Conservation (phyloP, 2,888 invertebrate species). For the Limnephilus rhombicus region DNA sequence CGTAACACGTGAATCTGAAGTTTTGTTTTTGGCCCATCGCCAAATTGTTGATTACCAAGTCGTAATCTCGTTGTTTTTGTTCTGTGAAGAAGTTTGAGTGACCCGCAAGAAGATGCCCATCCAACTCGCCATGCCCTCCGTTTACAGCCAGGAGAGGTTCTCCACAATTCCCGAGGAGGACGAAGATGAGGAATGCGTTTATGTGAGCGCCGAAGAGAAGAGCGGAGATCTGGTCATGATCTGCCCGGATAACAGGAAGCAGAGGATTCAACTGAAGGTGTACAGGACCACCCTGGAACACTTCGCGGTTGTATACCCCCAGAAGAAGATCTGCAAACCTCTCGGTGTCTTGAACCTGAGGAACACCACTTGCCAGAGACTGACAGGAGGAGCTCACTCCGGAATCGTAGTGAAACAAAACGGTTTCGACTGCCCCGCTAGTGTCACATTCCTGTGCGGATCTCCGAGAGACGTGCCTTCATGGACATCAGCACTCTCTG, state of each 20-base stretch:
- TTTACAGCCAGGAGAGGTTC: conserved; percentile 53
- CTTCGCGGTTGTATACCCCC: conserved; percentile 82
- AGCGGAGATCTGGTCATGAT: conserved; percentile 80
- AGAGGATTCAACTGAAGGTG: conserved; percentile 80
- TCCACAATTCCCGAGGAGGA: conserved; percentile 56
- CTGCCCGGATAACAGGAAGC: conserved; percentile 78
- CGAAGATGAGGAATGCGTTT: conserved; percentile 48
- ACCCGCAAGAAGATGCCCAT: conserved; percentile 51
- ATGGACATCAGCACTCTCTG: conserved; percentile 79
- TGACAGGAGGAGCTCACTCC: conserved; percentile 71
- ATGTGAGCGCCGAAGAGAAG: conserved; percentile 78
- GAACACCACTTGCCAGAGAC: conserved; percentile 79
- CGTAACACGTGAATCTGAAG: conserved; percentile 28
- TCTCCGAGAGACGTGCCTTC: conserved; percentile 78
- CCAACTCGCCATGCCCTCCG: conserved; percentile 56
- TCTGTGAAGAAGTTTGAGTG: conserved; percentile 8
- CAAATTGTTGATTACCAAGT: neutral
- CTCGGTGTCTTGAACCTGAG: conserved; percentile 80
- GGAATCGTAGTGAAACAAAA: conserved; percentile 80
- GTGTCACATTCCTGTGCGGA: conserved; percentile 79
- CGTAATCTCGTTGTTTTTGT: neutral
- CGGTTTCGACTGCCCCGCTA: conserved; percentile 80
- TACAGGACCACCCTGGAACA: conserved; percentile 82
- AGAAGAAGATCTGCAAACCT: conserved; percentile 81
- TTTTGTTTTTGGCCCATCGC: conserved; percentile 6